These are phyloP conservation scores for Poeciliopsis gracilis DNA, from an alignment of 2,797 vertebrate species.

Conservation along the genomic window DNA sequence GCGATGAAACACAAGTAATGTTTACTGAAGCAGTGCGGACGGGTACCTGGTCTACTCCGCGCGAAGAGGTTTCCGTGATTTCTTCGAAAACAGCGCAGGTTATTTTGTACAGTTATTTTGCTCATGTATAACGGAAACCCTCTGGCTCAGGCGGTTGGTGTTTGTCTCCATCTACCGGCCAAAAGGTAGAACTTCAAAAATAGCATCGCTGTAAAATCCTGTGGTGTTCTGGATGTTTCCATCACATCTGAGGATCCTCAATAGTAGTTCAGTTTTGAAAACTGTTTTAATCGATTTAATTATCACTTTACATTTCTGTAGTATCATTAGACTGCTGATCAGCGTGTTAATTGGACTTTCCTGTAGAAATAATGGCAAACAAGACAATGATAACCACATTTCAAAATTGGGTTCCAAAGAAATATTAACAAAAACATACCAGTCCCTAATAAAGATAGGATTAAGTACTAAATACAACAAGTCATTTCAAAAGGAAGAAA, in stretches of 20 bases:
- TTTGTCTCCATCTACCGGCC: constrained; percentile 42
- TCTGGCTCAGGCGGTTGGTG: neutral
- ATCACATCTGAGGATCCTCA: neutral
- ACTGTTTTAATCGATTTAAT: neutral
- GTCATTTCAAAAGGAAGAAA: neutral
- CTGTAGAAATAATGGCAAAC: neutral
- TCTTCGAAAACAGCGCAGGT: neutral
- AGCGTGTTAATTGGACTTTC: neutral
- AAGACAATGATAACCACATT: neutral
- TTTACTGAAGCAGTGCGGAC: neutral
- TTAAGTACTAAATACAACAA: neutral
- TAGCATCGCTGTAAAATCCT: neutral
- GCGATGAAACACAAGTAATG: neutral
- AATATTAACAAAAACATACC: neutral
- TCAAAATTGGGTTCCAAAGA: neutral
- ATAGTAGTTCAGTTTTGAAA: neutral
- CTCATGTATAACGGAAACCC: neutral
- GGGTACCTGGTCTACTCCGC: neutral
- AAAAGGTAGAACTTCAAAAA: neutral
- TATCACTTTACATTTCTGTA: neutral
- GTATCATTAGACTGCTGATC: neutral
- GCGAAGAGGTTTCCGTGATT: neutral
- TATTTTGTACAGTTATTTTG: constrained; percentile 9
- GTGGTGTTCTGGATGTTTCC: constrained; percentile 3
- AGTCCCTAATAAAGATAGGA: neutral